Base-by-base conservation (phyloP, 1,140 invertebrate species). In the Drosophila pandora region DNA sequence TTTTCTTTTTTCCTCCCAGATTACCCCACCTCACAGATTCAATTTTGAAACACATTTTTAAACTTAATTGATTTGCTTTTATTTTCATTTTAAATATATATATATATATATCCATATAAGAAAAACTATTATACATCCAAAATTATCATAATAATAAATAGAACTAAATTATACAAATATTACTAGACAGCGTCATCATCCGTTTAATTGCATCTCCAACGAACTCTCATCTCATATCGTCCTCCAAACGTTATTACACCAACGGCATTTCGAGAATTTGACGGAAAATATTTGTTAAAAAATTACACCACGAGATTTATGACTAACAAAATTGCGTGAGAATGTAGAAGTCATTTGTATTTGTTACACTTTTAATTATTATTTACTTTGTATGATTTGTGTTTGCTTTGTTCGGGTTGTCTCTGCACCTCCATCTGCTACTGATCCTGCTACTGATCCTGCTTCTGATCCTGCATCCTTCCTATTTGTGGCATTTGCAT, bases 141-240 rank as follows among this genome's bases (percentile, higher is more conserved):
- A 88, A 88, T 88, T 83, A 88, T 87, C 64, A 83, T 88, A 88
- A 88, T 87, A 87, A 87, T 88, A 88, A 88, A 88, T 87, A 87
- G 67, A 88, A 88, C 83, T 79, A 88, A 85, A 88, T 75, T 88
- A 88, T 88, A 88, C 83, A 88, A 88, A 88, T 88, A 88, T 88
- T 83, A 79, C 83, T 88, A 88, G 83, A 88, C 79, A 88, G 79
- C 81, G 57, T 79, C 80, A 64, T 76, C 60, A 64, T 76, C 60
- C 62, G 50, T 76, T 43, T 52, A 65, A 65, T 48, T 76, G 73
- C 64, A 74, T 73, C 43, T 58, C 67, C 60, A 74, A 58, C 71
- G 69, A 71, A 71, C 65, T 52, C 45, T 39, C 58, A 50, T 39
- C 34, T 53, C 54, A 55, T 56, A 56, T 63, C 37, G 34, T 55